Conservation (phyloP, 2,888 invertebrate genomes). For the Clusia tigrina region DNA sequence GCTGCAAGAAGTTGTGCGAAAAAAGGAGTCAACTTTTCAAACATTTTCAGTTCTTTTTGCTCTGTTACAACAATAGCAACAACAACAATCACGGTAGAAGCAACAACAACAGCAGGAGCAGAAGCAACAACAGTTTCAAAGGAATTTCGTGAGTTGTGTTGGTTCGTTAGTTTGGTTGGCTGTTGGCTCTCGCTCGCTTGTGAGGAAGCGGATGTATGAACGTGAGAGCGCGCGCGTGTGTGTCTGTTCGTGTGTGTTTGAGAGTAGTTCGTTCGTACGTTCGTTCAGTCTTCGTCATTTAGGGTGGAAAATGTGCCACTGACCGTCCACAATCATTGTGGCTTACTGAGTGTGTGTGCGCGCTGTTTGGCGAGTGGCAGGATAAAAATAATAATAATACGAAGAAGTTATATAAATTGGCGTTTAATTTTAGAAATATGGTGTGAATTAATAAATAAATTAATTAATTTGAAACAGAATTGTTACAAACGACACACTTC, state of each 20-base stretch:
- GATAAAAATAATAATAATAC: too few relatives aligned
- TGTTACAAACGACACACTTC: neutral
- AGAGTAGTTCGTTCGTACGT: conserved; percentile 14
- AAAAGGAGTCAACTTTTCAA: conserved; percentile 16
- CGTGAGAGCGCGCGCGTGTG: too few relatives aligned
- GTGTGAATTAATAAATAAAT: too few relatives aligned
- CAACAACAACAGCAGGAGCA: neutral
- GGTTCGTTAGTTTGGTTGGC: too few relatives aligned
- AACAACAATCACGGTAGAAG: conserved; percentile 11
- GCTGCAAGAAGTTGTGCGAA: too few relatives aligned
- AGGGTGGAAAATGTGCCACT: conserved; percentile 44
- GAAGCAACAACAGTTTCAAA: conserved; percentile 34
- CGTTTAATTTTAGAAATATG: too few relatives aligned
- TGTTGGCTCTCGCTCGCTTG: too few relatives aligned
- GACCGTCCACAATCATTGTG: conserved; percentile 42
- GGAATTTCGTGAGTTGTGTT: conserved; percentile 25
- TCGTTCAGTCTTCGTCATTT: conserved; percentile 31
- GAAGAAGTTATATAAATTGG: too few relatives aligned
- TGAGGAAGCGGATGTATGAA: too few relatives aligned
- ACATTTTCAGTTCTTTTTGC: neutral
- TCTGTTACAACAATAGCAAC: conserved; percentile 3
- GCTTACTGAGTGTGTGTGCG: conserved; percentile 37
- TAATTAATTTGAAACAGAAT: too few relatives aligned
- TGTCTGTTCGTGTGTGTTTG: neutral
- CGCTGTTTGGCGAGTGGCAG: neutral